These are phyloP conservation scores for Alouatta caraya DNA, from an alignment of 2,797 vertebrate genomes.

Conservation along the genomic window DNA sequence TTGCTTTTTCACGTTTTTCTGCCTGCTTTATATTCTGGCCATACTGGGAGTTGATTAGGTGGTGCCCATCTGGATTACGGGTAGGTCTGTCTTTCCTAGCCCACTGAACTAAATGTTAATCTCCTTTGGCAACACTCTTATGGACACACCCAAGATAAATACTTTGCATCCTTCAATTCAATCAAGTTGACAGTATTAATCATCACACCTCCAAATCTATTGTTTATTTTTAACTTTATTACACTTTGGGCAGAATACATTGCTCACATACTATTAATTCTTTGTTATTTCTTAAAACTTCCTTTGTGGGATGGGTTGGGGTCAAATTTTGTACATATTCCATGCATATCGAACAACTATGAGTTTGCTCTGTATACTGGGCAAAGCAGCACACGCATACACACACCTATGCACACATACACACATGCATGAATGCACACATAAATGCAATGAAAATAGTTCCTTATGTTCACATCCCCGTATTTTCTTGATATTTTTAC, in stretches of 20 bases:
- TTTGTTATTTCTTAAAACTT: background rate
- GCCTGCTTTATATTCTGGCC: background rate
- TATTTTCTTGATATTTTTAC: background rate
- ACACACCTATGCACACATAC: background rate
- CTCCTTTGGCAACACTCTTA: background rate
- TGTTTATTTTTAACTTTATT: conserved; percentile 1
- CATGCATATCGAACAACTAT: background rate
- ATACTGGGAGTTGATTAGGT: background rate
- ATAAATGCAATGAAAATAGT: background rate
- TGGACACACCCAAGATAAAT: background rate
- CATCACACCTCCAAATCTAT: background rate
- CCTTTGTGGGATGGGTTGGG: background rate
- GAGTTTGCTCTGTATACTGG: background rate
- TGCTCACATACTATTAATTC: background rate
- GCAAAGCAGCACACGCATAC: background rate
- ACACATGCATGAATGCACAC: background rate
- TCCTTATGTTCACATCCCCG: background rate
- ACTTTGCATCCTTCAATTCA: too few relatives aligned
- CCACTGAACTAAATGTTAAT: background rate
- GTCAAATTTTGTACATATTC: background rate
- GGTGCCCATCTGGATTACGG: background rate
- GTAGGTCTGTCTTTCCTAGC: background rate
- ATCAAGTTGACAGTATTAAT: too few relatives aligned
- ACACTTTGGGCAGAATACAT: background rate
- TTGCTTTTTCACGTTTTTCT: background rate